Evolutionary conservation across 1,140 invertebrate species (phyloP), one percentile per base, ranked within the genome.

Genomic region (Chlorops oryzae): DNA sequence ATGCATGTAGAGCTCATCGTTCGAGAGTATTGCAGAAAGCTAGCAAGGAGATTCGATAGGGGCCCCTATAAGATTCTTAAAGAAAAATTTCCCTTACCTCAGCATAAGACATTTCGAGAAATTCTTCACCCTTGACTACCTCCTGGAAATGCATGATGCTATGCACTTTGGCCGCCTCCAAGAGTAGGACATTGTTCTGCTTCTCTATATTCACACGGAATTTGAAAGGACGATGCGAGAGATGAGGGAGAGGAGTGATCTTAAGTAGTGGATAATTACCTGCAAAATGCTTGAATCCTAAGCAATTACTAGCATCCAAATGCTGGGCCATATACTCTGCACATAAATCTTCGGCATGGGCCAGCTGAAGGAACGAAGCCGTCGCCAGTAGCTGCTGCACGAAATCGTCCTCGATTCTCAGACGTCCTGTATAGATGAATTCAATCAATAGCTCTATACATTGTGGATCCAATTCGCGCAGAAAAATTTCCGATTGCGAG

Each of bases 271-370:
- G 2, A 13, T 35, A 35, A 10, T 22, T 47, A 47, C 20, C 25
- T 15, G 50, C 54, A 22, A 56, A 56, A 27, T 47, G 45, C 37
- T 50, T 52, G 12, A 56, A 48, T 15, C 51, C 54, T 35, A 56
- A 34, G 42, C 54, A 56, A 39, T 56, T 56, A 21, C 39, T 47
- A 12, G 46, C 34, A 40, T 56, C 51, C 25, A 56, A n/a, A 25
- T 34, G 25, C 18, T 45, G 38, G 23, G 34, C 44, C 40, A 56
- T 47, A 43, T 48, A 52, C 12, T 46, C 47, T 13, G 43, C 47
- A 18, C 50, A 56, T 28, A 39, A 45, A 18, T 56, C 51, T n/a
- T 47, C 20, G 17, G 52, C 37, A 22, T 44, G 47, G 17, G 46
- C 42, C 34, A 56, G 13, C 27, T 52, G 54, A 3, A 56, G 37